Conservation (phyloP, 2,797 vertebrate genomes). For the Tachyglossus aculeatus region DNA sequence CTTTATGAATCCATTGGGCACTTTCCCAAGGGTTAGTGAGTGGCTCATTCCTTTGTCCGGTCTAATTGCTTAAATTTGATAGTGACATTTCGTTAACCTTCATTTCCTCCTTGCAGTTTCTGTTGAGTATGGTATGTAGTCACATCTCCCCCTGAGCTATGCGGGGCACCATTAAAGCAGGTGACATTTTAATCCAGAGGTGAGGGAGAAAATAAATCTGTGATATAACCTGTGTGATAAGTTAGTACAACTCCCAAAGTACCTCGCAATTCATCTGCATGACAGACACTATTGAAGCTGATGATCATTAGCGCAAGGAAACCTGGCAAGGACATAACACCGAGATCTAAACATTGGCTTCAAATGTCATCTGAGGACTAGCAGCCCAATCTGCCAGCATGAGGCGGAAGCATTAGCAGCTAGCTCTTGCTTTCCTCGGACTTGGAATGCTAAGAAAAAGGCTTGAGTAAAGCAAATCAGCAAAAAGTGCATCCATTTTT, state of each 20-base stretch:
- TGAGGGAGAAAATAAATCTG: constrained; percentile 55
- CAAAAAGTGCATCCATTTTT: not conserved
- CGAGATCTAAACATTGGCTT: constrained; percentile 62
- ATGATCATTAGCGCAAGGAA: constrained; percentile 61
- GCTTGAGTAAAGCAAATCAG: not conserved
- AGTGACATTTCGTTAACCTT: constrained; percentile 36
- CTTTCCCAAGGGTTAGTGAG: no score
- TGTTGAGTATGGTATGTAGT: constrained; percentile 8
- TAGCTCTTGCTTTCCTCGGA: no score
- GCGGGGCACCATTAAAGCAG: constrained; percentile 42
- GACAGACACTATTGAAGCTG: constrained; percentile 60
- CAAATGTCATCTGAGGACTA: constrained; percentile 54
- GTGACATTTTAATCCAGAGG: constrained; percentile 63
- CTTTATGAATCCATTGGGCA: constrained; percentile 22
- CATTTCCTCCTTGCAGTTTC: constrained; percentile 37
- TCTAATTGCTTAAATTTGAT: constrained; percentile 44
- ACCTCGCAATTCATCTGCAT: constrained; percentile 59
- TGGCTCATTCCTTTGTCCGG: constrained; percentile 32
- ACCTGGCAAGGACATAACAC: constrained; percentile 54
- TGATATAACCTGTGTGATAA: constrained; percentile 51
- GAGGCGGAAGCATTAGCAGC: not conserved
- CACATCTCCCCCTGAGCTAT: constrained; percentile 36
- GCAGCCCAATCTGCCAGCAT: constrained; percentile 44
- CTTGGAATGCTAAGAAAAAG: not conserved
- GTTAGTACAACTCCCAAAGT: constrained; percentile 53